These are phyloP conservation scores for Pristionchus exspectatus DNA, from an alignment of 2,888 invertebrate species.

Conservation along the genomic window DNA sequence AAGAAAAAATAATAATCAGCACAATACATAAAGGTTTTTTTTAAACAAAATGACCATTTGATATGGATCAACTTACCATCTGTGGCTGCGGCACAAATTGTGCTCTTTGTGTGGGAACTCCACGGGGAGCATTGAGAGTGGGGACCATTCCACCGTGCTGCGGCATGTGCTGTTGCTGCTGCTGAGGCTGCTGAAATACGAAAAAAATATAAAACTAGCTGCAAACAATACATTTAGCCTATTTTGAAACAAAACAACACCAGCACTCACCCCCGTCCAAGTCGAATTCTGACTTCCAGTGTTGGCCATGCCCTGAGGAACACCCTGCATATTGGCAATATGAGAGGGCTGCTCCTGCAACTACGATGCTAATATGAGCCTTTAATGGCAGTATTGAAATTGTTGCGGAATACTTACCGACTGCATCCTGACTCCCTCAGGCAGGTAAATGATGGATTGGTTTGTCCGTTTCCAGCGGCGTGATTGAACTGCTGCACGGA, in stretches of 20 bases:
- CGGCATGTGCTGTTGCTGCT: constrained; percentile 34
- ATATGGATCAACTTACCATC: not conserved
- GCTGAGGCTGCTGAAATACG: not conserved
- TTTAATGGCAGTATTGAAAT: not conserved
- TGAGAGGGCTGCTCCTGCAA: constrained; percentile 23
- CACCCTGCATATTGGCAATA: constrained; percentile 1
- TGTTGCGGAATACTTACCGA: not conserved
- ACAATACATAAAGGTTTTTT: no score
- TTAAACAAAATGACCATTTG: not conserved
- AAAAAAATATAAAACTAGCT: not conserved
- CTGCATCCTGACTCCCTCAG: not conserved
- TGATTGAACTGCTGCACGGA: not conserved
- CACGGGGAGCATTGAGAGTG: no score
- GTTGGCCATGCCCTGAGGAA: not conserved
- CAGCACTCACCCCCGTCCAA: not conserved
- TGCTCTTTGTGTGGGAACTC: no score
- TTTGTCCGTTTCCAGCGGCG: not conserved
- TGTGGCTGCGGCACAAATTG: not conserved
- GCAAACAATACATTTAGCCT: not conserved
- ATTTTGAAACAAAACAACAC: not conserved
- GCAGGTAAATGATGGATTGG: not conserved
- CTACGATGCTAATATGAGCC: not conserved
- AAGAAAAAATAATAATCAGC: not conserved
- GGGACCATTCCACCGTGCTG: not conserved
- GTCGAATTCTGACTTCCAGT: not conserved